Conservation (phyloP, 2,888 invertebrate genomes). For the Beris chalybata region DNA sequence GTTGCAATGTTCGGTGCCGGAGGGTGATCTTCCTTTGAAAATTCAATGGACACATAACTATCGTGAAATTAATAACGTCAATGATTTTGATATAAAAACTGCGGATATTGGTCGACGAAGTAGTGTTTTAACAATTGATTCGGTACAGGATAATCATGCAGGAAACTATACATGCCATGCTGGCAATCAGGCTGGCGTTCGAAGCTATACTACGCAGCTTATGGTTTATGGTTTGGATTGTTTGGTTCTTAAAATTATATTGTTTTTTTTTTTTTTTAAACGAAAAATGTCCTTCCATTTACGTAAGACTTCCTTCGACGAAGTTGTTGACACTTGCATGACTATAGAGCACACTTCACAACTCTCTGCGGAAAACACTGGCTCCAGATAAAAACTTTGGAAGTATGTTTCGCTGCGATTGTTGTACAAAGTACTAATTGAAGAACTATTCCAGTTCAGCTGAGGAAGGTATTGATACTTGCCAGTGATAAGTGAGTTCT, state of each 20-base stretch:
- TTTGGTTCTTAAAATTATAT: background rate
- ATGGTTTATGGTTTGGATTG: slow-evolving; percentile 69
- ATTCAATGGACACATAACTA: slow-evolving; percentile 74
- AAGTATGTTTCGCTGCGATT: no score
- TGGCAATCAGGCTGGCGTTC: slow-evolving; percentile 70
- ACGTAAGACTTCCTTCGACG: slow-evolving; percentile 34
- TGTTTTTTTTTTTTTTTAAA: background rate
- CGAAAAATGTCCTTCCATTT: background rate
- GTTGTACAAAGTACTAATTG: no score
- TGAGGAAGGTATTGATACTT: no score
- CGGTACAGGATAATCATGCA: slow-evolving; percentile 67
- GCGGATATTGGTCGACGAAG: slow-evolving; percentile 59
- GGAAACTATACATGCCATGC: slow-evolving; percentile 78
- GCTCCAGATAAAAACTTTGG: no score
- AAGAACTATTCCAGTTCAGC: no score
- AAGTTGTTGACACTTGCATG: slow-evolving; percentile 34
- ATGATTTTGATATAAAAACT: slow-evolving; percentile 63
- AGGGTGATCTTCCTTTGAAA: slow-evolving; percentile 78
- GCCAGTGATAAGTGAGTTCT: no score
- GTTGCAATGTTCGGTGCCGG: slow-evolving; percentile 70
- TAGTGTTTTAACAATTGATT: slow-evolving; percentile 66
- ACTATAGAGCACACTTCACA: background rate
- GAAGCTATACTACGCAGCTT: slow-evolving; percentile 68
- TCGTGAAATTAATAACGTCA: slow-evolving; percentile 59
- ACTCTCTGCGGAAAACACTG: no score